Evolutionary conservation across 2,888 invertebrate species (phyloP).

Genomic region (Bembecia ichneumoniformis): DNA sequence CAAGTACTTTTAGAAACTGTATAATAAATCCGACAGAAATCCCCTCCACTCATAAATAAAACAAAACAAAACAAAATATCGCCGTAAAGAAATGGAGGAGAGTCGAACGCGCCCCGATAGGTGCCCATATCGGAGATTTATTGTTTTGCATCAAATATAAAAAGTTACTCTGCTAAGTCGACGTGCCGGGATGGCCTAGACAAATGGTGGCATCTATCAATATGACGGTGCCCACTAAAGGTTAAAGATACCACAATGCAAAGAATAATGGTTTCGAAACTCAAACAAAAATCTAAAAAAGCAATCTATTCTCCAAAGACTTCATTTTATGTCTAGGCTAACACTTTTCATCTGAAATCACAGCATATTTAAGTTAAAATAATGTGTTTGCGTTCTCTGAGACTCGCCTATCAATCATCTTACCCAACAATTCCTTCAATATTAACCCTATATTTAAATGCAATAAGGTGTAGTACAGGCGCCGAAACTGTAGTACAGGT

Average conservation of each 20-base stretch:
- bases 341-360: too few species aligned
- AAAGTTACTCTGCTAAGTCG: conserved; percentile 34
- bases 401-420: too few species aligned
- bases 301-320: too few species aligned
- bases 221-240: conserved; percentile 37
- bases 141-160: conserved; percentile 39
- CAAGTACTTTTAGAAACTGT: neutral
- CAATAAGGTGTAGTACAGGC: too few species aligned
- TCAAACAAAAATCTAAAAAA: neutral
- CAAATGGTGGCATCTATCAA: conserved; percentile 38
- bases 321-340: too few species aligned
- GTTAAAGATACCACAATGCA: conserved; percentile 28
- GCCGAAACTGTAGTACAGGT: too few species aligned
- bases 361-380: too few species aligned
- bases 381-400: too few species aligned
- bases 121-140: conserved; percentile 33
- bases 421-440: too few species aligned
- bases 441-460: too few species aligned
- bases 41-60: conserved; percentile 4
- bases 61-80: conserved; percentile 14
- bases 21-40: neutral
- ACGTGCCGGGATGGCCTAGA: conserved; percentile 17
- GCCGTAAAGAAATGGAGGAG: conserved; percentile 14
- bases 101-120: conserved; percentile 12
- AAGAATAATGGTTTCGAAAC: conserved; percentile 3